Percentiles rank a stretch among this genome's conserved stretches.
Evolutionary conservation across 2,888 invertebrate genomes (phyloP).

Genomic region (Sycophila texana): DNA sequence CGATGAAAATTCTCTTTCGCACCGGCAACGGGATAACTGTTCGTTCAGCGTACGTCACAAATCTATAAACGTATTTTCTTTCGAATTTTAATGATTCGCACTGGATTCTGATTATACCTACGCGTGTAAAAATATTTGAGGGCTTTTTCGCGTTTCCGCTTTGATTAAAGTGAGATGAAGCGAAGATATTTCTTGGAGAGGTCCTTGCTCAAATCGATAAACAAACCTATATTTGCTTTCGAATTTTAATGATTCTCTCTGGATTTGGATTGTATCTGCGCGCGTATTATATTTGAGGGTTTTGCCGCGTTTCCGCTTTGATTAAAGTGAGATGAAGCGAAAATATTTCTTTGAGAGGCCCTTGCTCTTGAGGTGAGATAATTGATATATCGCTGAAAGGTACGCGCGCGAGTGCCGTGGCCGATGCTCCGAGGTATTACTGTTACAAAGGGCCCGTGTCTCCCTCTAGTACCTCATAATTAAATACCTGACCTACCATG

Average conservation of each 20-base stretch:
- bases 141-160: no score
- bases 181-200: no score
- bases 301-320: no score
- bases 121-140: no score
- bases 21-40: constrained; percentile 15
- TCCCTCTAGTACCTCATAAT: constrained; percentile 13
- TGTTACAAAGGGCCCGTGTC: neutral
- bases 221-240: neutral
- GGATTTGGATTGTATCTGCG: no score
- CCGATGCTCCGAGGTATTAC: constrained; percentile 4
- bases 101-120: no score
- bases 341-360: no score
- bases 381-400: constrained; percentile 11
- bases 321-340: no score
- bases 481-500: constrained; percentile 29
- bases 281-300: no score
- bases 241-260: no score
- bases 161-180: no score
- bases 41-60: neutral
- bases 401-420: neutral
- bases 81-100: neutral
- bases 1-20: neutral
- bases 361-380: neutral
- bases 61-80: neutral
- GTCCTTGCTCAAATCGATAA: constrained; percentile 3